Base-by-base conservation (phyloP, 1,140 invertebrate species). In the Temnothorax curvispinosus region DNA sequence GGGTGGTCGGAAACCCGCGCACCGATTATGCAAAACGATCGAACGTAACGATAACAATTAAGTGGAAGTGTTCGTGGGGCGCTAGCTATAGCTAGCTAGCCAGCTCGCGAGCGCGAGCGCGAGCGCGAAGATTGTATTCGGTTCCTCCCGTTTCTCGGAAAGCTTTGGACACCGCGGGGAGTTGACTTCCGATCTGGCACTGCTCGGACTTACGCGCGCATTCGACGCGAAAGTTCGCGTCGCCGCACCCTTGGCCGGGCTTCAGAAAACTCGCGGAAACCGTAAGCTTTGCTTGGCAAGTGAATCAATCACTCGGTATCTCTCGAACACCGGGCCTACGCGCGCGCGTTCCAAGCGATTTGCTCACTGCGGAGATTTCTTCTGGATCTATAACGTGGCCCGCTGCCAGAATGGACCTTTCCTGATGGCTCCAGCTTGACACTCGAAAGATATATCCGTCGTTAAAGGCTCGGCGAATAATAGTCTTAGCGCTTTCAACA, bases 271-370 rank as follows among this genome's bases (percentile, higher is more conserved):
- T 94, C 93, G 90, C 89, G 86, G 87, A 90, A 91, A 58, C 60
- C 90, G 91, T 92, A 92, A 93, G 92, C 91, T 91, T 85, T 84
- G 89, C 88, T 91, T 92, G 92, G 92, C 92, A 92, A 94, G 91
- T 94, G 91, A 93, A 94, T 94, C 94, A 93, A 94, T 94, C 94
- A 94, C 88, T 91, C 90, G 77, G 93, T 93, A 92, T 93, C 91
- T 90, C 87, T 89, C 89, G 78, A 87, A 81, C 64, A 58, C 52
- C 76, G 78, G 72, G 85, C 89, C 92, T 92, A 91, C 89, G 87
- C 87, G 87, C 32, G 50, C 15, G 56, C 60, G 11, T 71, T 87
- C 65, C 76, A 69, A 81, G 47, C 78, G 86, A 75, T 93, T 92
- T 94, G 92, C 93, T 94, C 93, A 89, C 85, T 74, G 77, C 87